These are phyloP conservation scores for Lepisosteus osseus DNA, from an alignment of 2,113 vertebrate genomes.

Conservation along the genomic window DNA sequence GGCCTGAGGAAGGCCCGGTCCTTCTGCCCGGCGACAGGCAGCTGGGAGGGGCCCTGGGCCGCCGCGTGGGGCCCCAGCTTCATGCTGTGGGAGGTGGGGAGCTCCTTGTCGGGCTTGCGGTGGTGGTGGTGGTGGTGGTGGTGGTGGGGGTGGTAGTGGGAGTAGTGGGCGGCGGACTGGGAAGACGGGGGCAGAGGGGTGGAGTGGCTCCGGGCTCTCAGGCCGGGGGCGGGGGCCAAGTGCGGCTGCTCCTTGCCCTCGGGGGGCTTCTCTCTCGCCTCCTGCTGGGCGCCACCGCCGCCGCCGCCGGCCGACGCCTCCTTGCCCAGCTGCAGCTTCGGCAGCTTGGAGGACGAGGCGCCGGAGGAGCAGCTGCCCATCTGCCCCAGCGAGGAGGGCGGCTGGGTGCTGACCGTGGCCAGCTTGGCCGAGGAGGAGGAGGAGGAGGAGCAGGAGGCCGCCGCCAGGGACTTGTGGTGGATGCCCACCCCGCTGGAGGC, in stretches of 20 bases:
- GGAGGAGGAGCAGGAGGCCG: too few species aligned
- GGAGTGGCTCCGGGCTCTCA: slow-evolving; percentile 85
- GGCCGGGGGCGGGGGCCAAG: slow-evolving; percentile 65
- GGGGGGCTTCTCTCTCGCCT: slow-evolving; percentile 57
- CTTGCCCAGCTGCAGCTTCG: slow-evolving; percentile 54
- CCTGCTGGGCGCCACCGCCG: slow-evolving; percentile 47
- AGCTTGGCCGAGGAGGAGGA: slow-evolving; percentile 52
- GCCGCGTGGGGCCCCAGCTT: slow-evolving; percentile 58
- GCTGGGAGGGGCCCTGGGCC: slow-evolving; percentile 60
- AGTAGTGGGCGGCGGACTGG: slow-evolving; percentile 73
- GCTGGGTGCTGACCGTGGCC: slow-evolving; percentile 47
- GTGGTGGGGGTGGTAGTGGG: slow-evolving; percentile 75
- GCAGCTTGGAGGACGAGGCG: slow-evolving; percentile 61
- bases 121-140: slow-evolving; percentile 75
- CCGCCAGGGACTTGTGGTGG: slow-evolving; percentile 48
- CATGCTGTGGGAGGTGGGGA: slow-evolving; percentile 71
- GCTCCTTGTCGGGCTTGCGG: slow-evolving; percentile 72
- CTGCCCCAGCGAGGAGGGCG: slow-evolving; percentile 64
- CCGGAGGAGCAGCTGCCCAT: slow-evolving; percentile 61
- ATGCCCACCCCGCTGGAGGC: slow-evolving; percentile 65
- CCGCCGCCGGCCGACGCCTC: slow-evolving; percentile 53
- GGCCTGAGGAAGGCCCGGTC: slow-evolving; percentile 66
- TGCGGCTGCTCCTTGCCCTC: slow-evolving; percentile 49
- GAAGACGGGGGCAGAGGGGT: slow-evolving; percentile 85
- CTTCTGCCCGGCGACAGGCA: slow-evolving; percentile 53